These are phyloP conservation scores for Maniola jurtina DNA, from an alignment of 1,140 invertebrate genomes.

Conservation along the genomic window DNA sequence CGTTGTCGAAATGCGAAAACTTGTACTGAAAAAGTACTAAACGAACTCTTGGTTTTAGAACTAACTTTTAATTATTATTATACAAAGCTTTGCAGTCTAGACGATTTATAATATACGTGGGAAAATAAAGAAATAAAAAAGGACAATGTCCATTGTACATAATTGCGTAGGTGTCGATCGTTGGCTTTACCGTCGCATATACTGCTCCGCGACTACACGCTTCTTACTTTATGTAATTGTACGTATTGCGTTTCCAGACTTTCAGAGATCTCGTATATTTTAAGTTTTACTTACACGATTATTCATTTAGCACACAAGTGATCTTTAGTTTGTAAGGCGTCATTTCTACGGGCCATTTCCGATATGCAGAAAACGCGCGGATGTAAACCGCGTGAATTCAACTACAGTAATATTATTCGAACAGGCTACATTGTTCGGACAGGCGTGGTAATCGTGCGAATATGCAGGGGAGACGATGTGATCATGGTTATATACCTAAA, in stretches of 20 bases:
- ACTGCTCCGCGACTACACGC: constrained; percentile 34
- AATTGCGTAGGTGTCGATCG: constrained; percentile 20
- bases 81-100: constrained; percentile 13
- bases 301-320: constrained; percentile 61
- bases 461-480: too few relatives aligned
- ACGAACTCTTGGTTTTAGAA: neutral
- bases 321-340: constrained; percentile 53
- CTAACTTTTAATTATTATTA: neutral
- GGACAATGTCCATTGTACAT: constrained; percentile 28
- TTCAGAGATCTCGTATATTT: constrained; percentile 77
- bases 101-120: constrained; percentile 17
- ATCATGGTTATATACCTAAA: too few relatives aligned
- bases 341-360: constrained; percentile 2
- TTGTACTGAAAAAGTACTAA: neutral
- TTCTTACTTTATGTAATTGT: constrained; percentile 59
- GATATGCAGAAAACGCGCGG: too few relatives aligned
- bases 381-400: too few relatives aligned
- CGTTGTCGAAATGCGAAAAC: too few relatives aligned
- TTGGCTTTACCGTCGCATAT: constrained; percentile 12
- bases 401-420: too few relatives aligned
- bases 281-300: constrained; percentile 68
- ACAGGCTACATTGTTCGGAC: too few relatives aligned
- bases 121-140: constrained; percentile 6
- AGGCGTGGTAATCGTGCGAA: too few relatives aligned
- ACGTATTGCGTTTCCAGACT: constrained; percentile 74